Evolutionary conservation across 30 jellyfish, hydroid and myxozoan genomes (phyloP), one percentile per base, ranked within the genome.

Genomic region (Aurelia aurita): DNA sequence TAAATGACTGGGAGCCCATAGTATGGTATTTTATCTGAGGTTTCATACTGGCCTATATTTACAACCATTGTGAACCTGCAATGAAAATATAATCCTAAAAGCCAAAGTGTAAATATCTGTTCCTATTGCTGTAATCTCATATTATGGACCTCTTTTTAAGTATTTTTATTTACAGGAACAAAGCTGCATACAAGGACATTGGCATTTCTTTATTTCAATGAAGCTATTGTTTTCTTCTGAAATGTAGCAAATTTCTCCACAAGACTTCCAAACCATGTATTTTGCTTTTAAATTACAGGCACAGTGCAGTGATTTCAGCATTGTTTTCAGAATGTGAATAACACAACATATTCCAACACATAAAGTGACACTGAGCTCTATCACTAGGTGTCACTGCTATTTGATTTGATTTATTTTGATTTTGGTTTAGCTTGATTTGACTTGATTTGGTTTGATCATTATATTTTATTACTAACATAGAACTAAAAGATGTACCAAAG

Each of bases 401-500:
- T 45, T 61, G 19, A 9, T 45, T 61, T 0, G 45, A 45, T 21
- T 2, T 61, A 61, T 45, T 61, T 61, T 61, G 29, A 18, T 15
- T 18, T 58, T 58, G 5, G n/a, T 18, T 27, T 27, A 58, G 69
- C 23, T 58, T 58, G 69, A 58, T 58, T 58, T 4, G 31, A 58
- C 23, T 18, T 18, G n/a, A 10, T 21, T 22, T 61, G 35, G 3
- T 35, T 35, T 6, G 47, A 35, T 35, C 10, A 20, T 61, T 61
- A 0, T 5, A 45, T 61, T 61, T 61, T 61, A 61, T 61, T 61
- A 20, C 72, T 61, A 61, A 61, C 12, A 20, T 71, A 71, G 68
- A 71, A 71, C 83, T 71, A 51, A 71, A 47, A 71, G 67, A 43
- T 27, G 59, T 21, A 47, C 83, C 83, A 71, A 71, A 71, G 43